phyloP scores from a whole-genome alignment of 2,888 invertebrate genomes.

The Neuroscelio doddi region DNA sequence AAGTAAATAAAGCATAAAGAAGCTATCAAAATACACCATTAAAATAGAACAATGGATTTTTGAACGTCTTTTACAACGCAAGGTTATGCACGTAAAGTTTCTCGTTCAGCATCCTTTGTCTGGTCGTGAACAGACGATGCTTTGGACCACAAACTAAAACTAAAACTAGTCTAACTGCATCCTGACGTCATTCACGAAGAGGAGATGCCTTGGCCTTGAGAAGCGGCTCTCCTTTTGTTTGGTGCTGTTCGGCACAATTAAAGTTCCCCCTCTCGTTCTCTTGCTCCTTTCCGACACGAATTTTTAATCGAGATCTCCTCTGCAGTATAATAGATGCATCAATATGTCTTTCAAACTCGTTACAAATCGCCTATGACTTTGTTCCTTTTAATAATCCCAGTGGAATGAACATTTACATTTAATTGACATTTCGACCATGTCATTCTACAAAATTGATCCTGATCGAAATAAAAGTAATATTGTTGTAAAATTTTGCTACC shows the following conservation, averaged over 20 bases:
- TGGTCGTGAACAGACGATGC: slow-evolving; percentile 50
- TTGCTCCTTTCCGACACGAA: slow-evolving; percentile 41
- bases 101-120: slow-evolving; percentile 63
- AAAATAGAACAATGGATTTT: slow-evolving; percentile 20
- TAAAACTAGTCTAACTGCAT: slow-evolving; percentile 71
- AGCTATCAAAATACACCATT: slow-evolving; percentile 13
- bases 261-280: slow-evolving; percentile 49
- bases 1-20: no score
- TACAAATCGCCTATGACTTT: slow-evolving; percentile 23
- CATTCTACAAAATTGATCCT: no score
- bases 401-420: no score
- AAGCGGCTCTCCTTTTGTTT: slow-evolving; percentile 55
- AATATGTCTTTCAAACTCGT: slow-evolving; percentile 42
- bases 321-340: slow-evolving; percentile 45
- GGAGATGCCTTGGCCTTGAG: slow-evolving; percentile 68
- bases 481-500: no score
- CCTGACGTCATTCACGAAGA: slow-evolving; percentile 67
- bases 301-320: slow-evolving; percentile 49
- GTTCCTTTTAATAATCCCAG: slow-evolving; percentile 17
- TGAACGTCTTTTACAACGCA: slow-evolving; percentile 29
- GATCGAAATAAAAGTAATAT: no score
- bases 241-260: slow-evolving; percentile 57
- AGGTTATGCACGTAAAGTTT: slow-evolving; percentile 45
- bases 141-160: slow-evolving; percentile 63
- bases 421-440: no score